A percentile compares a stretch with the other conserved stretches of the same genome.
phyloP scores from a whole-genome alignment of 2,113 vertebrate genomes.

The Pimephales promelas region DNA sequence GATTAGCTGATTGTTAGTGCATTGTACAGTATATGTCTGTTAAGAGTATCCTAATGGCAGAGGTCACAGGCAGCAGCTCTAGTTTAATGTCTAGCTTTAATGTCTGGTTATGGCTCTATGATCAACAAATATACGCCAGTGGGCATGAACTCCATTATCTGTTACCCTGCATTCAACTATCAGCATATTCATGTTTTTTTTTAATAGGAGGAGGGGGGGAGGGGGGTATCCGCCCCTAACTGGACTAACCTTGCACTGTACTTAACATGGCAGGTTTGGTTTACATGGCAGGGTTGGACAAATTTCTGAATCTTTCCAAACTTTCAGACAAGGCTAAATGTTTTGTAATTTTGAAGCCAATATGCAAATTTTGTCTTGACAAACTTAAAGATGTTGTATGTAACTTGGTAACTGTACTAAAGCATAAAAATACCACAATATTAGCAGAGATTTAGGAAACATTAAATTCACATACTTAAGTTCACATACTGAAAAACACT shows the following conservation, averaged over 20 bases:
- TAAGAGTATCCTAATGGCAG: slow-evolving; percentile 42
- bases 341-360: background rate
- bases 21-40: slow-evolving; percentile 28
- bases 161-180: slow-evolving; percentile 29
- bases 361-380: background rate
- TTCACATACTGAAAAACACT: too few species aligned
- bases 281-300: background rate
- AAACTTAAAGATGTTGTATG: background rate
- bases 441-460: too few species aligned
- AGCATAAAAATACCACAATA: too few species aligned
- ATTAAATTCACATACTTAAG: too few species aligned
- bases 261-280: too few species aligned
- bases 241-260: slow-evolving; percentile 11
- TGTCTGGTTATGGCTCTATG: slow-evolving; percentile 52
- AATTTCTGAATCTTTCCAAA: background rate
- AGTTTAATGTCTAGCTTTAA: slow-evolving; percentile 34
- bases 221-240: background rate
- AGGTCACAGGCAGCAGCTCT: slow-evolving; percentile 40
- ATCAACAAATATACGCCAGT: slow-evolving; percentile 64
- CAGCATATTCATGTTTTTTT: slow-evolving; percentile 30
- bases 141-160: slow-evolving; percentile 61
- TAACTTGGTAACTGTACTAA: too few species aligned
- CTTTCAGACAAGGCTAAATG: background rate
- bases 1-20: slow-evolving; percentile 37
- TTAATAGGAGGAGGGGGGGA: background rate